Conservation (phyloP, 2,888 invertebrate species). For the Serrognathus titanus region DNA sequence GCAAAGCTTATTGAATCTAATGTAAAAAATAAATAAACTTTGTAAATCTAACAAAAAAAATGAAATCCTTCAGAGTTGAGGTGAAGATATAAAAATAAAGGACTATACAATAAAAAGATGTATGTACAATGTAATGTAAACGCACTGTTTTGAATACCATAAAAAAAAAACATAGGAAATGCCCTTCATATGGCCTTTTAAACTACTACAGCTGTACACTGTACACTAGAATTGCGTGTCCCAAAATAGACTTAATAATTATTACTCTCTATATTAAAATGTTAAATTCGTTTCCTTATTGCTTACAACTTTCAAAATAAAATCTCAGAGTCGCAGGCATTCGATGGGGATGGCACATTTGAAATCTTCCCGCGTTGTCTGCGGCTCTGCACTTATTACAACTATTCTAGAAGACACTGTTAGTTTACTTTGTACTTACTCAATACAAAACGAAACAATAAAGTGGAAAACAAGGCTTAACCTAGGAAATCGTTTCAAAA, state of each 20-base stretch:
- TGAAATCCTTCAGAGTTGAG: not conserved
- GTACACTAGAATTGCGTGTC: conserved; percentile 4
- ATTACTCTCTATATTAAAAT: not conserved
- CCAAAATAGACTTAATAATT: conserved; percentile 1
- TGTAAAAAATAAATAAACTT: not conserved
- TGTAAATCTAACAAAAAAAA: conserved; percentile 1
- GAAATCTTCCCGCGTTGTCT: conserved; percentile 1
- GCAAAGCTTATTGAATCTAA: not conserved
- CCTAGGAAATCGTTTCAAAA: not conserved
- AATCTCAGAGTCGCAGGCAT: not conserved
- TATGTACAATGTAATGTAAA: not conserved
- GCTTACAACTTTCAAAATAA: conserved; percentile 7
- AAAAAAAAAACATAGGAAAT: conserved; percentile 8
- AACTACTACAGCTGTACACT: conserved; percentile 6
- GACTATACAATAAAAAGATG: not conserved
- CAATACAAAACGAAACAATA: conserved; percentile 12
- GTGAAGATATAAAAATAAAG: not conserved
- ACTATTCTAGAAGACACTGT: conserved; percentile 14
- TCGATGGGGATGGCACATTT: conserved; percentile 12
- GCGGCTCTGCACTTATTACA: conserved; percentile 8
- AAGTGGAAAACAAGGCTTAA: not conserved
- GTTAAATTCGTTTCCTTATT: conserved; percentile 18
- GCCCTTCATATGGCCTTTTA: conserved; percentile 11
- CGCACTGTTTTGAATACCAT: not conserved
- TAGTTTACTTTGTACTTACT: conserved; percentile 15